Conservation (phyloP, 2,797 vertebrate genomes). For the Fistularia commersonii region DNA sequence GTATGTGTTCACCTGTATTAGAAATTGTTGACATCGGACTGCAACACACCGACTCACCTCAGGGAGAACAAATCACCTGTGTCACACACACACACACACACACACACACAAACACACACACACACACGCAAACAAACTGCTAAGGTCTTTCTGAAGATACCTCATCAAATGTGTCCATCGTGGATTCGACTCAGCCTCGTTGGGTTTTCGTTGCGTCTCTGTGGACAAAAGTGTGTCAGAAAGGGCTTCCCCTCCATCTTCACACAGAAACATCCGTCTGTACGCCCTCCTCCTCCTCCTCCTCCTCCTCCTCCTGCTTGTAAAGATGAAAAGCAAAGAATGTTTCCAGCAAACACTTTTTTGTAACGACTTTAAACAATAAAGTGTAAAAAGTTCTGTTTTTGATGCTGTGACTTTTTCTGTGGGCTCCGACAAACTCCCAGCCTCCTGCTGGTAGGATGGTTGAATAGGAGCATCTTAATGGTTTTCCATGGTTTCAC, state of each 20-base stretch:
- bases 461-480: no score
- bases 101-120: constrained; percentile 16
- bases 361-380: constrained; percentile 82
- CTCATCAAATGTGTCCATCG: constrained; percentile 22
- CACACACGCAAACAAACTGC: constrained; percentile 13
- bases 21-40: neutral
- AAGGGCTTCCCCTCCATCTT: constrained; percentile 67
- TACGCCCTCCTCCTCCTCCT: constrained; percentile 19
- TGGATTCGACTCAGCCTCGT: neutral
- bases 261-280: constrained; percentile 11
- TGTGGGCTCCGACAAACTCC: no score
- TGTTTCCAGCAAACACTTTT: constrained; percentile 75
- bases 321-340: constrained; percentile 66
- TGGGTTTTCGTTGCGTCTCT: constrained; percentile 16
- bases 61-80: constrained; percentile 65
- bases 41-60: constrained; percentile 64
- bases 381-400: constrained; percentile 64
- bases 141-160: constrained; percentile 48
- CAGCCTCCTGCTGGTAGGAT: no score
- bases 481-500: no score
- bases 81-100: constrained; percentile 16
- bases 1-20: neutral
- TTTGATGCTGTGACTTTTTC: neutral
- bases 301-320: constrained; percentile 36
- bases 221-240: constrained; percentile 37